Conservation (phyloP, 2,797 vertebrate species). For the Hippoglossus hippoglossus region DNA sequence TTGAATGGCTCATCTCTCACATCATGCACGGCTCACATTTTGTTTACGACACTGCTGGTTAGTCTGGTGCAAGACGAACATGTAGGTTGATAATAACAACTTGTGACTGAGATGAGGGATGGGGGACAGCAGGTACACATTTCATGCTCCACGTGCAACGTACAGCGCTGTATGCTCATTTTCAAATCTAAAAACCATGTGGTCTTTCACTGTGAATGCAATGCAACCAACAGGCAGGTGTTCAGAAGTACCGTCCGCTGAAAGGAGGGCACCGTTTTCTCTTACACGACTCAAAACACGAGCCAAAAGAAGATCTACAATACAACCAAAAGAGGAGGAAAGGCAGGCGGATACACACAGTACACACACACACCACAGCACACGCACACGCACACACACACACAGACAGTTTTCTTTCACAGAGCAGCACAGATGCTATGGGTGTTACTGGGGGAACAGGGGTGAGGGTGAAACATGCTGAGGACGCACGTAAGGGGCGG, state of each 20-base stretch:
- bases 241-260: background rate
- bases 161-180: slow-evolving; percentile 5
- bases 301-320: slow-evolving; percentile 31
- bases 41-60: slow-evolving; percentile 77
- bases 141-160: slow-evolving; percentile 75
- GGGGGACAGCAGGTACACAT: slow-evolving; percentile 45
- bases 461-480: slow-evolving; percentile 53
- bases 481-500: slow-evolving; percentile 19
- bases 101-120: slow-evolving; percentile 48
- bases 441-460: slow-evolving; percentile 10
- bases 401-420: slow-evolving; percentile 4
- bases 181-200: background rate
- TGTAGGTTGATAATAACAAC: slow-evolving; percentile 42
- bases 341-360: slow-evolving; percentile 49
- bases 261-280: background rate
- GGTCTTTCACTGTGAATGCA: slow-evolving; percentile 6
- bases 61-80: slow-evolving; percentile 79
- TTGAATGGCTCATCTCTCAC: slow-evolving; percentile 81
- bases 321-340: slow-evolving; percentile 15
- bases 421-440: slow-evolving; percentile 44
- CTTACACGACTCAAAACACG: slow-evolving; percentile 30
- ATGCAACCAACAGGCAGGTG: slow-evolving; percentile 27
- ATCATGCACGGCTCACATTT: slow-evolving; percentile 81
- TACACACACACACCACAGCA: slow-evolving; percentile 9
- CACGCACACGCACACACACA: slow-evolving; percentile 18